These are phyloP conservation scores for Julus scandinavius DNA, from an alignment of 2,888 invertebrate genomes.

Conservation along the genomic window DNA sequence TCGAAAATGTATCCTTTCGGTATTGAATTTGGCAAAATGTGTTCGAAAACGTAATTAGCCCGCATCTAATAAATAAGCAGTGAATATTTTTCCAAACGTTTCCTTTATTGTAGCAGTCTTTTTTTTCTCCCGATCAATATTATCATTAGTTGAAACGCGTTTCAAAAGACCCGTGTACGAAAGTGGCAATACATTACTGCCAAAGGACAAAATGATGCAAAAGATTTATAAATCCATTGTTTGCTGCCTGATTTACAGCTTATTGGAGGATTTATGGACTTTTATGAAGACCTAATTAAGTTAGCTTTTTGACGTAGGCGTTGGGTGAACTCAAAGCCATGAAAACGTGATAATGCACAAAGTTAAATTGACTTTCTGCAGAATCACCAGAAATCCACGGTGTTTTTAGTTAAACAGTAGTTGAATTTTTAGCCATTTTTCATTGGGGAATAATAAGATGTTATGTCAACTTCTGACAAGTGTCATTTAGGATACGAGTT, in stretches of 20 bases:
- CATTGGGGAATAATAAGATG: no score
- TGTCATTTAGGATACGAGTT: no score
- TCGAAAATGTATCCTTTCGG: neutral
- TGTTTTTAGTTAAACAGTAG: no score
- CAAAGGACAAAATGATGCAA: conserved; percentile 33
- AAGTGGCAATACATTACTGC: neutral
- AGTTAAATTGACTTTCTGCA: no score
- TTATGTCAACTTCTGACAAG: no score
- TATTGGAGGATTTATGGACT: neutral
- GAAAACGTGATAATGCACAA: no score
- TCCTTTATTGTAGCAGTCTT: conserved; percentile 3
- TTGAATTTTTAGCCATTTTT: no score
- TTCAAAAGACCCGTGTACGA: neutral
- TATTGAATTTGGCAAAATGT: conserved; percentile 25
- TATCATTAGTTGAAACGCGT: conserved; percentile 33
- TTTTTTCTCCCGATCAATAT: conserved; percentile 13
- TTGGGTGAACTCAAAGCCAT: no score
- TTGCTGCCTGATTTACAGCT: conserved; percentile 25
- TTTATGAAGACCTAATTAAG: conserved; percentile 12
- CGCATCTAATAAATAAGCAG: conserved; percentile 26
- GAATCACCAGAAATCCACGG: no score
- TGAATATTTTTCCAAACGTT: conserved; percentile 11
- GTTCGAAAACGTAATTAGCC: conserved; percentile 6
- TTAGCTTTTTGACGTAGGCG: neutral
- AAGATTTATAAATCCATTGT: conserved; percentile 33